Base-by-base conservation (phyloP, 1,140 invertebrate genomes). In the Drosophila repleta region DNA sequence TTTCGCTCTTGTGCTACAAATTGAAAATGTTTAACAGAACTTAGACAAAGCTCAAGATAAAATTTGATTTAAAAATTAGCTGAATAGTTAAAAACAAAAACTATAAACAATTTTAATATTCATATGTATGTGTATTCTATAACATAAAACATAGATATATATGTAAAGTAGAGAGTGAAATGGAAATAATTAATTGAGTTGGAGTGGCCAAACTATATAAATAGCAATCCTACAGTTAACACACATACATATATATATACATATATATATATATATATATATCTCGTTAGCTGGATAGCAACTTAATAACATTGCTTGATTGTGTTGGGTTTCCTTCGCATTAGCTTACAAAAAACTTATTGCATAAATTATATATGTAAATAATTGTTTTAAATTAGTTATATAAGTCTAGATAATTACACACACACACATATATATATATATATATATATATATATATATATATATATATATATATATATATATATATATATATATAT, bases 271-370 rank as follows among this genome's bases (percentile, higher is more conserved):
- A 49, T 76, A 32, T 32, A 41, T 26, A n/a, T 53, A 21, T 51
- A 24, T 41, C 66, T 52, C 45, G 62, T 72, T 72, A 74, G 75
- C 74, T 63, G 57, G 52, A 41, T 64, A 60, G 66, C 72, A 76
- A 63, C 74, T 83, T 72, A 87, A 79, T 88, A 87, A 87, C 83
- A 87, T 87, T 87, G 83, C 78, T 87, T 87, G 83, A 83, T 87
- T 88, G 79, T 87, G 84, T 87, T 76, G 68, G 71, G 45, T 71
- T 78, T 63, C 63, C 51, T 35, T 88, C 58, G 74, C 46, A 82
- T 87, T 77, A 43, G 65, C 62, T 77, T 73, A 67, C 65, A 85
- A 82, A 56, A 79, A 83, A 88, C 83, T 88, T 88, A 88, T 75
- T 15, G 46, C 48, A 85, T 81, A 81, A 77, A 81, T 74, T 85